Evolutionary conservation across 2,888 invertebrate species (phyloP), one percentile per base, ranked within the genome.

Genomic region (Synergus itoensis): DNA sequence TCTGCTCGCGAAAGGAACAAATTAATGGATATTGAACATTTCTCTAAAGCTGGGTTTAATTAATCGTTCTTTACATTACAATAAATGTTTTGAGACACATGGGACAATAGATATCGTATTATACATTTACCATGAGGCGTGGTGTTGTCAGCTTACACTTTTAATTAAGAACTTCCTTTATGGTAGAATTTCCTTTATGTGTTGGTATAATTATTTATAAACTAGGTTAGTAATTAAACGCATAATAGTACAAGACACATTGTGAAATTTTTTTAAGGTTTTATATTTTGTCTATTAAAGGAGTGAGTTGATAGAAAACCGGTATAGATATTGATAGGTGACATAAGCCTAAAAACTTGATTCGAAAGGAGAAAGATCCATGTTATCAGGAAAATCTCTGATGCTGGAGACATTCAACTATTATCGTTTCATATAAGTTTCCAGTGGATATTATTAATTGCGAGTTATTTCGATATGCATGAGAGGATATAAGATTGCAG

Each of bases 301-400:
- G 53, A 73, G 40, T 53, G 1, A 48, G 53, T 53, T 73, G 40
- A 18, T 57, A 73, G 36, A 4, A 57, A 73, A 73, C 53, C 53
- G 53, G 53, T 73, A 73, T 40, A n/a, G n/a, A n/a, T 53, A 53
- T 73, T 48, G 45, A 21, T 69, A n/a, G 40, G 36, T 48, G 28
- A 53, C 53, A n/a, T 28, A 18, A 36, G 8, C 48, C n/a, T 45
- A 73, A 73, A 73, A 73, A 73, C 73, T 73, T 73, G 73, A 73
- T 53, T 73, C 7, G n/a, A 53, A 73, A 53, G n/a, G 69, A 69
- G 48, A 48, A 45, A 45, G 48, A 67, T 16, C 4, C 7, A 4
- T 53, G 62, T 28, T 62, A 28, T 62, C 62, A n/a, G 11, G 40
- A 40, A 53, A 73, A 40, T 40, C 18, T 40, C 18, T 12, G 1